Percentiles rank a stretch among this genome's conserved stretches.
Evolutionary conservation across 2,888 invertebrate genomes (phyloP).

Genomic region (Amiota mariae): DNA sequence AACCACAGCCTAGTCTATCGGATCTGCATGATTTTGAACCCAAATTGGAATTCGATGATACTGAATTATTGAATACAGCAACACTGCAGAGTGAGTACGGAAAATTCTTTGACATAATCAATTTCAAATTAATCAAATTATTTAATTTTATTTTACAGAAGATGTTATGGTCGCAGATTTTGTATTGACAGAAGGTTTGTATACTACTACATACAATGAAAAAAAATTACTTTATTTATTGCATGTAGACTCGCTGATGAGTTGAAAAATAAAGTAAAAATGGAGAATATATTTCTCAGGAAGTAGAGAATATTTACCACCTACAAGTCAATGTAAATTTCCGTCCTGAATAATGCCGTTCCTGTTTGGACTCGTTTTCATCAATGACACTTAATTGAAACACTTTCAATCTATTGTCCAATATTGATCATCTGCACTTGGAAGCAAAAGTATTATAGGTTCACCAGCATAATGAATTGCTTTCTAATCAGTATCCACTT

Average conservation of each 20-base stretch:
- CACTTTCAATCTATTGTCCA: too few relatives aligned
- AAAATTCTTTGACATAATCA: background rate
- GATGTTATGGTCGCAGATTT: conserved; percentile 72
- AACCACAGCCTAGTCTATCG: conserved; percentile 89
- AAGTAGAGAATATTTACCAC: too few relatives aligned
- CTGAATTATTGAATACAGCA: conserved; percentile 84
- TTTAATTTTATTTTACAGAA: conserved; percentile 52
- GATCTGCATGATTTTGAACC: conserved; percentile 96
- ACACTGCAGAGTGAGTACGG: conserved; percentile 79
- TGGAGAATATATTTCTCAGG: too few relatives aligned
- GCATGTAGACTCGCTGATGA: background rate
- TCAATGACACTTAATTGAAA: too few relatives aligned
- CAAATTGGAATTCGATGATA: conserved; percentile 96
- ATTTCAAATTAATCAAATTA: background rate
- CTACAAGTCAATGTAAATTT: too few relatives aligned
- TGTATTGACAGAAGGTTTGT: conserved; percentile 70
- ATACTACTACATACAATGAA: background rate
- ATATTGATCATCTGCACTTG: too few relatives aligned
- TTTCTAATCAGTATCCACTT: too few relatives aligned
- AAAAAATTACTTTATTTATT: background rate
- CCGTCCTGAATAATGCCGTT: too few relatives aligned
- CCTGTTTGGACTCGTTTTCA: too few relatives aligned
- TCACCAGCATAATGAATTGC: too few relatives aligned
- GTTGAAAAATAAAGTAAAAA: too few relatives aligned
- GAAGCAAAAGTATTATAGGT: too few relatives aligned